Conservation (phyloP, 2,888 invertebrate genomes). For the Galeruca laticollis region DNA sequence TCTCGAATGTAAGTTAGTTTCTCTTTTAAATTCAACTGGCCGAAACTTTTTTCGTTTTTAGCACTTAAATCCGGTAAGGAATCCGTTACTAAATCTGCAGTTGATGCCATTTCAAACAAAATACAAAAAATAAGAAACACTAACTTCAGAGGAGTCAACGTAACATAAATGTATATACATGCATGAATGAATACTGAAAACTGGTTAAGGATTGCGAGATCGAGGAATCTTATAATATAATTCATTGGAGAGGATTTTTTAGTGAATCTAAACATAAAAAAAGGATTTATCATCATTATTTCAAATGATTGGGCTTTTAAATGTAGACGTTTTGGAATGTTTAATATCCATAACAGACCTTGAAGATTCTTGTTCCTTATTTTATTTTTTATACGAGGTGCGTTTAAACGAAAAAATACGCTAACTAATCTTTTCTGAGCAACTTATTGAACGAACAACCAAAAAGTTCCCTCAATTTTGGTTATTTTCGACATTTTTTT, state of each 20-base stretch:
- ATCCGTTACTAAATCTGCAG: conserved; percentile 57
- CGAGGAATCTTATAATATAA: neutral
- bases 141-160: neutral
- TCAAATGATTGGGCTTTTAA: neutral
- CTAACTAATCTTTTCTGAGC: no score
- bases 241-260: neutral
- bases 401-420: neutral
- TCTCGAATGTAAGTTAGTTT: conserved; percentile 52
- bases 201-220: conserved; percentile 3
- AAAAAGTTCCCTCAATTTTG: no score
- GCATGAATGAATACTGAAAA: conserved; percentile 21
- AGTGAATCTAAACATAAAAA: neutral
- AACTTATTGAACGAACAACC: no score
- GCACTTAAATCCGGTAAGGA: conserved; percentile 53
- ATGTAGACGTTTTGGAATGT: neutral
- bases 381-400: neutral
- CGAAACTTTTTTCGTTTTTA: conserved; percentile 50
- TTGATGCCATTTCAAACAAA: conserved; percentile 55
- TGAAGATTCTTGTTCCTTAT: neutral
- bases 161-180: conserved; percentile 6
- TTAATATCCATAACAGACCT: neutral
- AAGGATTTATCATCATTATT: neutral
- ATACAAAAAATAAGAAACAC: neutral
- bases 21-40: conserved; percentile 48
- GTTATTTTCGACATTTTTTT: no score